These are phyloP conservation scores for Plebejus argus DNA, from an alignment of 2,888 invertebrate species.

Conservation along the genomic window DNA sequence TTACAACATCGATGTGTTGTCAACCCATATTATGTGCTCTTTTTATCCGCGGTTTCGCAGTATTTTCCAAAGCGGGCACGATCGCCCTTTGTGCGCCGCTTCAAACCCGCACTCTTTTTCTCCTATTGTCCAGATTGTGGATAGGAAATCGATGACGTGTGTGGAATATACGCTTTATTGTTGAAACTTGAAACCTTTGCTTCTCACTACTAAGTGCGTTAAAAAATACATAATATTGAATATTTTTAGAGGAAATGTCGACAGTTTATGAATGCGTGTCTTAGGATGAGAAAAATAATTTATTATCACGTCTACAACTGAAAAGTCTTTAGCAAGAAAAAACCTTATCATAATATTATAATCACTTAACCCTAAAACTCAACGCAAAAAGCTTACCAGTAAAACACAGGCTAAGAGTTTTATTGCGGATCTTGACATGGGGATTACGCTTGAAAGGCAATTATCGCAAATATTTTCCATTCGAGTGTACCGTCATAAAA, in stretches of 20 bases:
- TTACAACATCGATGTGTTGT: not conserved
- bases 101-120: conserved; percentile 54
- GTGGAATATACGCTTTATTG: conserved; percentile 49
- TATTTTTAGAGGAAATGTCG: not conserved
- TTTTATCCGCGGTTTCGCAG: conserved; percentile 42
- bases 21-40: conserved; percentile 21
- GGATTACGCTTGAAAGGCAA: conserved; percentile 21
- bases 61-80: conserved; percentile 55
- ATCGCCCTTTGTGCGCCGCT: conserved; percentile 54
- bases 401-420: conserved; percentile 22
- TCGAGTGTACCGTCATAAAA: conserved; percentile 56
- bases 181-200: conserved; percentile 37
- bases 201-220: conserved; percentile 29
- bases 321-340: no score
- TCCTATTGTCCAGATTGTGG: conserved; percentile 61
- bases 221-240: not conserved
- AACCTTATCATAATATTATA: no score
- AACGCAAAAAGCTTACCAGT: not conserved
- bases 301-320: not conserved
- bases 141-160: conserved; percentile 62
- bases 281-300: not conserved
- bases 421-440: conserved; percentile 25
- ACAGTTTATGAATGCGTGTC: not conserved
- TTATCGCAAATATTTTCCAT: conserved; percentile 31
- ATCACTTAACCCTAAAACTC: conserved; percentile 8